Percentiles rank a stretch among this genome's conserved stretches.
Conservation (phyloP, 2,113 vertebrate genomes). For the Mixornis gularis region DNA sequence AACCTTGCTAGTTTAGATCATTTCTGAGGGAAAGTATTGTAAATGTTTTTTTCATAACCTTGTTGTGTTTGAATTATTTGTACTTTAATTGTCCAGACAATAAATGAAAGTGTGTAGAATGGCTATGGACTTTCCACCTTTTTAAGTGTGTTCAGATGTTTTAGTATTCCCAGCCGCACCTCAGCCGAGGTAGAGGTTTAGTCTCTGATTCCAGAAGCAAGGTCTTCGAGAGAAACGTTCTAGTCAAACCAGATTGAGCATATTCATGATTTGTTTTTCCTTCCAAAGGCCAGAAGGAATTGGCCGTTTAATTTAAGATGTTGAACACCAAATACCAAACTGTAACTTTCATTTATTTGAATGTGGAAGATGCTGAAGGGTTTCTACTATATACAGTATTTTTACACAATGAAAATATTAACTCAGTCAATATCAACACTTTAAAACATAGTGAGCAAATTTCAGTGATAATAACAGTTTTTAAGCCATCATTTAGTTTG, state of each 20-base stretch:
- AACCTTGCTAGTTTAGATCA: slow-evolving; percentile 99
- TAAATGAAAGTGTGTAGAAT: slow-evolving; percentile 98
- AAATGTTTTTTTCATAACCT: slow-evolving; percentile 81
- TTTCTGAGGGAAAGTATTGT: slow-evolving; percentile 90
- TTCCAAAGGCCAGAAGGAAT: background rate
- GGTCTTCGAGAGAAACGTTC: slow-evolving; percentile 22
- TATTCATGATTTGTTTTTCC: slow-evolving; percentile 34
- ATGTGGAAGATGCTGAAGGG: slow-evolving; percentile 43
- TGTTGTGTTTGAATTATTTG: slow-evolving; percentile 99
- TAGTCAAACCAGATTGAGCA: slow-evolving; percentile 31
- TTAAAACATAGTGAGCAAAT: slow-evolving; percentile 31
- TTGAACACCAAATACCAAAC: slow-evolving; percentile 34
- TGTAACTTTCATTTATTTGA: slow-evolving; percentile 51
- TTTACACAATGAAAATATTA: slow-evolving; percentile 57
- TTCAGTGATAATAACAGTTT: slow-evolving; percentile 12
- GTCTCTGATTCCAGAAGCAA: slow-evolving; percentile 25
- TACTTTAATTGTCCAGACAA: slow-evolving; percentile 99
- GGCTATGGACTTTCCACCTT: slow-evolving; percentile 79
- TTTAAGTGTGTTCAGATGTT: slow-evolving; percentile 74
- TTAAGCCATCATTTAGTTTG: slow-evolving; percentile 49
- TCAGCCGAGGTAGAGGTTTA: slow-evolving; percentile 1
- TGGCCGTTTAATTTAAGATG: slow-evolving; percentile 7
- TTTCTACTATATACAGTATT: slow-evolving; percentile 59
- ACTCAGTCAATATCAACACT: slow-evolving; percentile 44
- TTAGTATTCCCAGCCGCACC: slow-evolving; percentile 45